A percentile compares a stretch with the other conserved stretches of the same genome.
Conservation (phyloP, 2,797 vertebrate species). For the Cryptoblepharus egeriae region DNA sequence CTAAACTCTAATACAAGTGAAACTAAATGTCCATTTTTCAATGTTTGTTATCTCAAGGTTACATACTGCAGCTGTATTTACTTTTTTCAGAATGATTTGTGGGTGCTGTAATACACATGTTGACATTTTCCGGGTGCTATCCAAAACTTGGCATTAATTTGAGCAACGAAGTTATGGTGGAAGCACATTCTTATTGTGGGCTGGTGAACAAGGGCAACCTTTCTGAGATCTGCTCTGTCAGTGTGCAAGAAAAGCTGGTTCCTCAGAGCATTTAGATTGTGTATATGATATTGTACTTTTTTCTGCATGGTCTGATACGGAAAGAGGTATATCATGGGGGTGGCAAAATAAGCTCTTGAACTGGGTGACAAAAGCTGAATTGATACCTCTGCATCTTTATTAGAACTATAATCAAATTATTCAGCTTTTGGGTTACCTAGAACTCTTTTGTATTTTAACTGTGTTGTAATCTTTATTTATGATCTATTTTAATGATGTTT, state of each 20-base stretch:
- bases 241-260: not conserved
- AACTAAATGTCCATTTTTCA: constrained; percentile 12
- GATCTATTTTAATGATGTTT: too few relatives aligned
- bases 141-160: not conserved
- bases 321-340: too few relatives aligned
- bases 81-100: not conserved
- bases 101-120: not conserved
- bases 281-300: too few relatives aligned
- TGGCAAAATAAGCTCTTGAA: too few relatives aligned
- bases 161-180: not conserved
- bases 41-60: constrained; percentile 1
- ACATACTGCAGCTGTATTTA: not conserved
- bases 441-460: too few relatives aligned
- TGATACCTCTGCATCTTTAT: too few relatives aligned
- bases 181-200: not conserved
- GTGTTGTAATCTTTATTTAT: too few relatives aligned
- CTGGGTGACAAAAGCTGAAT: too few relatives aligned
- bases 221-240: not conserved
- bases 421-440: too few relatives aligned
- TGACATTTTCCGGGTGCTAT: not conserved
- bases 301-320: too few relatives aligned
- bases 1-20: not conserved
- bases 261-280: not conserved
- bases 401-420: too few relatives aligned
- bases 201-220: too few relatives aligned